Evolutionary conservation across 2,888 invertebrate species (phyloP).

Genomic region (Aplocera efformata): DNA sequence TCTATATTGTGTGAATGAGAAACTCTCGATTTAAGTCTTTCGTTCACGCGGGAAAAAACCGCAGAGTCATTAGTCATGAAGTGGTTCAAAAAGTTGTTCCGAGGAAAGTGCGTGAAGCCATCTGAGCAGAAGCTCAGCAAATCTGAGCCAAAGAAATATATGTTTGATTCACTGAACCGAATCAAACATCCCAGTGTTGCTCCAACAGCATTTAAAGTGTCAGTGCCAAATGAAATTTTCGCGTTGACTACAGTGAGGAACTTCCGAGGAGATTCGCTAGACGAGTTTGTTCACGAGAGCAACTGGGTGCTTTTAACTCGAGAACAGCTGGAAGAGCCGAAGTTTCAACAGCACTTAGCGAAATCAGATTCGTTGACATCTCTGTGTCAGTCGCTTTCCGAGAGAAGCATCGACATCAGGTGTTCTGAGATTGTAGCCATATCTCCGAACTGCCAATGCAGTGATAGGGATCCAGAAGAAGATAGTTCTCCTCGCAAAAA

Average conservation of each 20-base stretch:
- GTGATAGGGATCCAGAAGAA: constrained; percentile 37
- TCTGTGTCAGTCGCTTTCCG: constrained; percentile 50
- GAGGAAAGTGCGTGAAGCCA: constrained; percentile 74
- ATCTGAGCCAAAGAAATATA: constrained; percentile 32
- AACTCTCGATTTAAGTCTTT: constrained; percentile 81
- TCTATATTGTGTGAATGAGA: constrained; percentile 75
- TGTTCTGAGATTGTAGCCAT: constrained; percentile 45
- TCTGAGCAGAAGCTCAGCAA: constrained; percentile 38
- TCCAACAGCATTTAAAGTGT: constrained; percentile 33
- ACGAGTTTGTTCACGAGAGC: constrained; percentile 60
- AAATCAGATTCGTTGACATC: constrained; percentile 47
- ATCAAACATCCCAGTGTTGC: constrained; percentile 24
- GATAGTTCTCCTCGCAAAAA: constrained; percentile 30
- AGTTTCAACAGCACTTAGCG: constrained; percentile 52
- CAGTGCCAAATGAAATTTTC: constrained; percentile 46
- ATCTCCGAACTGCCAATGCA: constrained; percentile 62
- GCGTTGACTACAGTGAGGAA: constrained; percentile 65
- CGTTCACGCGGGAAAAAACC: constrained; percentile 82
- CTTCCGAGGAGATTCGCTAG: constrained; percentile 54
- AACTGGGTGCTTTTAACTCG: constrained; percentile 64
- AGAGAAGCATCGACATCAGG: constrained; percentile 37
- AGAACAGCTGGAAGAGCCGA: constrained; percentile 56
- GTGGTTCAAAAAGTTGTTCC: constrained; percentile 84
- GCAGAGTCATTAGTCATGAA: constrained; percentile 81
- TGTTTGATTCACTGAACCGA: constrained; percentile 37